Evolutionary conservation across 1,140 invertebrate species (phyloP), one percentile per base, ranked within the genome.

Genomic region (Hetaerina americana): DNA sequence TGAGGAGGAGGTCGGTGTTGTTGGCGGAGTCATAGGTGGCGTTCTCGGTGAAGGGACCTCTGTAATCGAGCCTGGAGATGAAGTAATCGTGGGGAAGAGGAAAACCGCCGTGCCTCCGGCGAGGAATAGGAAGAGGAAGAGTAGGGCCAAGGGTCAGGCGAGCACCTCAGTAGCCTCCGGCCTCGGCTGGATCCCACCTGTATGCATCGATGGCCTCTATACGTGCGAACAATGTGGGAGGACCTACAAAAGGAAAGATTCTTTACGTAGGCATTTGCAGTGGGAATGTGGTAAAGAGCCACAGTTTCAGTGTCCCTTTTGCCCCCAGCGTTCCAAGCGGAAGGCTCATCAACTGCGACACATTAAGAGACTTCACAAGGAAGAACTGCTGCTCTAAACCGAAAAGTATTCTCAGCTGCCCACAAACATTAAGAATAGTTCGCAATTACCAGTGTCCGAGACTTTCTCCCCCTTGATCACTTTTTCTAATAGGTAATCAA

Each of bases 221-320:
- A 24, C 67, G 1, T 90, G 89, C 78, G 77, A 79, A 1, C 82
- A 84, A 68, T 91, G 89, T 73, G 84, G 84, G 40, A 84, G 88
- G 74, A 85, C 80, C 66, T 91, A 90, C 77, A 83, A 84, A 74
- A 81, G 88, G 18, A 89, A 89, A 78, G 86, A 88, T 18, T 70
- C 87, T 10, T 76, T 89, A 69, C 86, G 87, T 73, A 81, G 87
- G 1, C 88, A 91, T 74, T 80, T 86, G 73, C 85, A 85, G 12
- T 89, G 88, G 78, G 88, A 89, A 77, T 89, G 88, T 77, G 87
- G 85, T 69, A 86, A 88, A 28, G 86, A 86, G 72, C 89, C 89
- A 18, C 84, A 86, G 28, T 90, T 90, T 74, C 84, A 84, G 24
- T 89, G 89, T 76, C 83, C 86, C 8, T 84, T 87, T 74, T 89